Evolutionary conservation across 2,113 vertebrate species (phyloP), one percentile per base, ranked within the genome.

Genomic region (Petromus typicus): DNA sequence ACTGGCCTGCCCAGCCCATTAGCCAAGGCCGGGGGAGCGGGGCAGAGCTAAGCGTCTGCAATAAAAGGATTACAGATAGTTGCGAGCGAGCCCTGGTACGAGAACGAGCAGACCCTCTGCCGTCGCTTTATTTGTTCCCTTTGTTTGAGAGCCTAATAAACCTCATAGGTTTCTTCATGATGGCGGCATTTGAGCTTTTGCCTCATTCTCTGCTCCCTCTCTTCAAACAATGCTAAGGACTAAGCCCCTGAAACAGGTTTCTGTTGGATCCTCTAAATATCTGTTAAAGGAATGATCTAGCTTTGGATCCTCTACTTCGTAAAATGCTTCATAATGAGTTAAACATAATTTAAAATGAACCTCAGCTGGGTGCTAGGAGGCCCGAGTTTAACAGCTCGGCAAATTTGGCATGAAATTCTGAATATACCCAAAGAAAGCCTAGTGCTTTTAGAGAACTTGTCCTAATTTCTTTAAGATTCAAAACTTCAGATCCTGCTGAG

Each of bases 391-490:
- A 92, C 91, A 93, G 88, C 75, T 71, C 54, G 69, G 83, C 89
- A 56, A 87, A 37, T 64, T 89, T 54, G n/a, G 45, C 86, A 18
- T 78, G 71, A 87, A 87, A 93, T 78, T 89, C 91, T 95, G n/a
- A 10, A 81, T 78, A 61, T 59, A 34, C 76, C 40, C 91, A 81
- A 86, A 94, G 34, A 96, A 37, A 93, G 66, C 69, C 59, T 93
- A 75, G 89, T 75, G 89, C 30, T 86, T 92, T 94, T 67, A 69
- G 64, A 93, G 78, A 89, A 95, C 34, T 27, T 84, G 37, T 48
- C 66, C 71, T 94, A 59, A 85, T 94, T 95, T 97, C n/a, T n/a
- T 97, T 84, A 94, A 96, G 79, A 85, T 59, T 86, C 37, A 78
- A 84, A 90, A 90, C 81, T 90, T 95, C 75, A 89, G 40, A 93